These are phyloP conservation scores for Lepidocolaptes lacrymiger DNA, from an alignment of 2,797 vertebrate genomes.

Conservation along the genomic window DNA sequence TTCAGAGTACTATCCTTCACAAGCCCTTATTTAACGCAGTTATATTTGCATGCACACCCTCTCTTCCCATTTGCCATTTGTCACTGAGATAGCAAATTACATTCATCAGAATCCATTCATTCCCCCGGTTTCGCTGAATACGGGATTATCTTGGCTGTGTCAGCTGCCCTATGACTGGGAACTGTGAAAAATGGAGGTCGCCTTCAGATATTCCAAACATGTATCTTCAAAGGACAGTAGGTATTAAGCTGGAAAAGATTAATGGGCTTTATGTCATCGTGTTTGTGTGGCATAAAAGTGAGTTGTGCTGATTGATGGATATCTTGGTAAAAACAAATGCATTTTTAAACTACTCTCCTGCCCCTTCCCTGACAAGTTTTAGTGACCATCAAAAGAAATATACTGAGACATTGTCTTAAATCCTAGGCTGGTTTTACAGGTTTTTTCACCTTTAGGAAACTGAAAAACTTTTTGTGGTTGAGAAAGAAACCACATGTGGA, in stretches of 20 bases:
- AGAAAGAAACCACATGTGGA: neutral
- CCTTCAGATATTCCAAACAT: slow-evolving; percentile 69
- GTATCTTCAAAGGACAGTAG: slow-evolving; percentile 71
- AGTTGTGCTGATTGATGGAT: slow-evolving; percentile 74
- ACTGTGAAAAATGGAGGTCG: slow-evolving; percentile 77
- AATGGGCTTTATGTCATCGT: slow-evolving; percentile 72
- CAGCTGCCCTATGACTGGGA: slow-evolving; percentile 75
- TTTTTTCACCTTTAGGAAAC: slow-evolving; percentile 60
- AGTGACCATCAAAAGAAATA: slow-evolving; percentile 71
- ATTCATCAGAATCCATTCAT: slow-evolving; percentile 77
- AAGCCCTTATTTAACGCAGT: slow-evolving; percentile 68
- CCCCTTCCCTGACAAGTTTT: slow-evolving; percentile 66
- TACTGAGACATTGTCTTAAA: slow-evolving; percentile 46
- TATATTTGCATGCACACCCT: slow-evolving; percentile 71
- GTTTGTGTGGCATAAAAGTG: slow-evolving; percentile 74
- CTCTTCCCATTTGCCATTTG: slow-evolving; percentile 73
- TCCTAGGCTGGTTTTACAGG: slow-evolving; percentile 50
- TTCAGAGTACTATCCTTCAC: slow-evolving; percentile 57
- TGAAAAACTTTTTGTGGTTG: slow-evolving; percentile 52
- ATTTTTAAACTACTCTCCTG: slow-evolving; percentile 74
- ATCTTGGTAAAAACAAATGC: slow-evolving; percentile 77
- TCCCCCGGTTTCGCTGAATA: slow-evolving; percentile 71
- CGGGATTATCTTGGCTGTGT: slow-evolving; percentile 76
- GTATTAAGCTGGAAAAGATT: slow-evolving; percentile 75
- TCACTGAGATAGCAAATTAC: slow-evolving; percentile 74